Base-by-base conservation (phyloP, 2,888 invertebrate genomes). In the Thyatira batis region DNA sequence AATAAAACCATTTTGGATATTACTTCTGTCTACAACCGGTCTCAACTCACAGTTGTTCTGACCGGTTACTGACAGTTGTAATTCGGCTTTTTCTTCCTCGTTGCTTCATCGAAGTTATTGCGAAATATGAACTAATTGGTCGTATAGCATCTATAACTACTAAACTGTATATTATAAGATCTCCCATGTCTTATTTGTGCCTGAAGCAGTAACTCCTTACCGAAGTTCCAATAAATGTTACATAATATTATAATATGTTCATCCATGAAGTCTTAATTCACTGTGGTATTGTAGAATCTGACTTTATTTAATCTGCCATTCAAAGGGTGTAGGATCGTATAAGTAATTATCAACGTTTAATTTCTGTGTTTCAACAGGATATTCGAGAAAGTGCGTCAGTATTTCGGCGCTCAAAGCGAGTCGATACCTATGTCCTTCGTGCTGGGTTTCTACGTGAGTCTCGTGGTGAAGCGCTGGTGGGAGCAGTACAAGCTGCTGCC, bases 381-480 rank as follows among this genome's bases (percentile, higher is more conserved):
- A 76, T 98, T 98, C 92, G 97, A 97, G 89, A 95, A 94, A 84
- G 95, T 98, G 52, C 95, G 96, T 43, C 93, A 94, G 67, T 98
- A 98, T 89, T 98, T 97, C 84, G 95, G 96, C 56, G 95, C 95
- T 73, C 97, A 97, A 85, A 96, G 96, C 80, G 97, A 97, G 83
- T 96, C 96, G 57, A 97, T 98, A 79, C 98, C 98, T 39, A 96
- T 98, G 95, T 97, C 98, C 27, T 98, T 98, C 92, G 97, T 98
- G 52, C 94, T 98, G 67, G 98, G 98, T 55, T 98, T 98, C 93
- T 98, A 98, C 92, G 98, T 98, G 63, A 96, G 95, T 74, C 93
- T 98, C 71, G 96, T 98, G 51, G 97, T 98, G 68, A 96, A 96
- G 79, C 93, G 98, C 73, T 98, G 98, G 98, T 98, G 98, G 98